Evolutionary conservation across 2,797 vertebrate species (phyloP).

Genomic region (Anabacerthia variegaticeps): DNA sequence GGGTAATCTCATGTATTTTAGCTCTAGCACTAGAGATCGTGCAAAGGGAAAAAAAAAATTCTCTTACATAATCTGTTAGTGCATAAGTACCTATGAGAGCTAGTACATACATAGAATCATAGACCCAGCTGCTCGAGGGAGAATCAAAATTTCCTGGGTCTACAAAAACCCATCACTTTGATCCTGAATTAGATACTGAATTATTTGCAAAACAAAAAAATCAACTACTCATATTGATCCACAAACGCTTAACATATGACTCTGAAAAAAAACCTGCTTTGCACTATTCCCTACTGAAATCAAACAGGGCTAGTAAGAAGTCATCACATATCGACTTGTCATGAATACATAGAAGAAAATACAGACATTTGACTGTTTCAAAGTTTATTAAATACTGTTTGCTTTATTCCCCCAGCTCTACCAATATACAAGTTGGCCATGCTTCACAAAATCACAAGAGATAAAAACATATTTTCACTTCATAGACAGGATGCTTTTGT

Average conservation of each 20-base stretch:
- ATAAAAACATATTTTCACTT: neutral
- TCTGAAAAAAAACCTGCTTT: neutral
- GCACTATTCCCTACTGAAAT: neutral
- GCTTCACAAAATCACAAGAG: neutral
- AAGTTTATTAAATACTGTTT: neutral
- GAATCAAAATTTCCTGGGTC: neutral
- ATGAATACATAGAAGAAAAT: neutral
- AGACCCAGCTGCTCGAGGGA: neutral
- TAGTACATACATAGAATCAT: neutral
- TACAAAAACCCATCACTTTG: neutral
- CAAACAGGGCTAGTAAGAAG: neutral
- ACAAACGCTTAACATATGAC: neutral
- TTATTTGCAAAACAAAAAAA: neutral
- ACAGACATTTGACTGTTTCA: neutral
- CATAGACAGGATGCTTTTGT: neutral
- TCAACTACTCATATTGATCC: neutral
- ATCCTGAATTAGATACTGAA: neutral
- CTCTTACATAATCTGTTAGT: neutral
- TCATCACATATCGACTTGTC: neutral
- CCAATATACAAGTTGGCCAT: accelerated
- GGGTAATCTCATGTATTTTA: neutral
- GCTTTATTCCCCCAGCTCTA: accelerated
- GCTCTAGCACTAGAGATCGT: neutral
- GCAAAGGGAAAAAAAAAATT: neutral
- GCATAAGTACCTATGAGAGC: neutral